Base-by-base conservation (phyloP, 2,797 vertebrate species). In the Botia almorhae region DNA sequence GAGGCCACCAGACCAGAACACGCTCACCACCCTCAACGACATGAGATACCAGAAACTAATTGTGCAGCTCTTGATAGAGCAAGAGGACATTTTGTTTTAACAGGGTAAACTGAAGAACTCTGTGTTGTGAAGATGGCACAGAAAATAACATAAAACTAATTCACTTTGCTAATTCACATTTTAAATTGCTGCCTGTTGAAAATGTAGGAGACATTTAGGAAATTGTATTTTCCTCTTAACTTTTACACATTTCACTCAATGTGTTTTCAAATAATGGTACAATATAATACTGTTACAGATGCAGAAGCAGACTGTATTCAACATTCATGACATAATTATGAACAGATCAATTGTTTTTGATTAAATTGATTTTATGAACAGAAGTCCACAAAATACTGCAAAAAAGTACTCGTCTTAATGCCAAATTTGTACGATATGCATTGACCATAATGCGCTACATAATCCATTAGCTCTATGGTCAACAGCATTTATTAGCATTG, bases 51-150 rank as follows among this genome's bases (percentile, higher is more conserved):
- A 99, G 94, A 98, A 98, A 90, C 90, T 96, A 76, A 97, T 99
- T 68, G 92, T 99, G 89, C 97, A 98, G 92, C 94, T 98, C 81
- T 92, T 99, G 93, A 98, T 99, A 82, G 96, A 98, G 91, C 96
- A 99, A n/a, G 98, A 99, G 94, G 97, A 99, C 77, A 96, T 98
- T 85, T 94, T 99, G 88, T 99, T 99, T 91, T 99, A 90, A 93
- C 88, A 78, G 8, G 50, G 73, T 55, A 76, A 71, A 53, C 50
- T 68, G 16, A 33, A 76, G 65, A 82, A n/a, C 16, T 23, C 48
- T 80, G 81, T 50, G 48, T 36, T 10, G 26, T 43, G 58, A n/a
- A 10, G 29, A 39, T 14, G 8, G 29, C 16, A 64, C 29, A 64
- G 7, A 64, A 65, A 39, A 11, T 17, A 65, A 17, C 29, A 16